Base-by-base conservation (phyloP, 2,113 vertebrate genomes). In the Istiophorus platypterus region DNA sequence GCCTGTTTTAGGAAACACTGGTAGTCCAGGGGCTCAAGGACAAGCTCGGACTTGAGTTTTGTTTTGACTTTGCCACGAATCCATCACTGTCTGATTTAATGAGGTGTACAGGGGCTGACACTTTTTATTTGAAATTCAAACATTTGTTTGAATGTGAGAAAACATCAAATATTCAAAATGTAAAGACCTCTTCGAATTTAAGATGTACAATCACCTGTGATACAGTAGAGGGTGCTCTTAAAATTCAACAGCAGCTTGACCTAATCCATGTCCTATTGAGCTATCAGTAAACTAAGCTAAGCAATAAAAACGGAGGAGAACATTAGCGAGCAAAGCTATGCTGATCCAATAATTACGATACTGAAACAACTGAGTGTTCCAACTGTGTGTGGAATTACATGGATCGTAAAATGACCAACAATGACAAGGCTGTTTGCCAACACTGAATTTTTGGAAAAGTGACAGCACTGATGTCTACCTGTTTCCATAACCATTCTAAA, bases 11-110 rank as follows among this genome's bases (percentile, higher is more conserved):
- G 67, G 64, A 59, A 89, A 72, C 63, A 20, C 20, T 24, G 26
- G 29, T 18, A 77, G 81, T 77, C 45, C 59, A 72, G 57, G 29
- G 63, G 65, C 59, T 91, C 80, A 92, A 90, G 74, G 85, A 67
- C 91, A 49, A 66, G 54, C 52, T 15, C 3, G 10, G 66, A 67
- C 31, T 72, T 29, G n/a, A 72, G 26, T 65, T 82, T 1, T 34
- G 62, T 61, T 68, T 79, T 72, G 62, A 52, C 74, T 87, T 76
- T 81, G 76, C 65, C 65, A 52, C 72, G 29, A n/a, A 74, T 66
- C 34, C 49, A 8, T 78, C 42, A 8, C 37, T 15, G 49, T 64
- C 58, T 79, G 64, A 31, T 72, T 86, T 76, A 41, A 68, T 27
- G 47, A 84, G 67, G 63, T 52, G 22, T 1, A 78, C 3, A 5